These are phyloP conservation scores for Muscicapa adusta DNA, from an alignment of 2,113 vertebrate species.

Conservation along the genomic window DNA sequence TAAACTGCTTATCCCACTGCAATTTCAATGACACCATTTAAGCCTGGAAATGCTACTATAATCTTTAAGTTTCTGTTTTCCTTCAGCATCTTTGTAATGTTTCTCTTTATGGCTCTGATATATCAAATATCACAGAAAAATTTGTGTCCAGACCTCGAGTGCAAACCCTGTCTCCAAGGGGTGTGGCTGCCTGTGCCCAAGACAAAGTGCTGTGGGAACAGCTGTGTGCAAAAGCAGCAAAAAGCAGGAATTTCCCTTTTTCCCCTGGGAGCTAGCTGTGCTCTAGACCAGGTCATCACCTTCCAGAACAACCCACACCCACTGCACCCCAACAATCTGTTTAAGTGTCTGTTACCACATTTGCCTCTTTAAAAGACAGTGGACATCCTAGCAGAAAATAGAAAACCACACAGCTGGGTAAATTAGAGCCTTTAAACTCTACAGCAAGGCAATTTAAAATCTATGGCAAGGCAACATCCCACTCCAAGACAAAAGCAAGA, in stretches of 20 bases:
- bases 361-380: background rate
- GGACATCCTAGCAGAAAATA: background rate
- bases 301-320: background rate
- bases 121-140: background rate
- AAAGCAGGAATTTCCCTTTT: background rate
- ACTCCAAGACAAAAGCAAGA: background rate
- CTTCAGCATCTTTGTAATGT: background rate
- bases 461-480: background rate
- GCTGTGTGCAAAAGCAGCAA: accelerated
- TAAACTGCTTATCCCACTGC: background rate
- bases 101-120: background rate
- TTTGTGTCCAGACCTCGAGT: accelerated
- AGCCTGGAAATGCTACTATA: background rate
- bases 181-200: background rate
- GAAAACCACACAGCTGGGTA: background rate
- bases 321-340: background rate
- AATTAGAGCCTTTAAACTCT: background rate
- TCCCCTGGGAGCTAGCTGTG: background rate
- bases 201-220: background rate
- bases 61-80: background rate
- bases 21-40: background rate
- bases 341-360: background rate
- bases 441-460: background rate
- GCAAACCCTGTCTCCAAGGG: accelerated
- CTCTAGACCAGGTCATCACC: background rate